Evolutionary conservation across 2,797 vertebrate genomes (phyloP), one percentile per base, ranked within the genome.

Genomic region (Acanthiza pusilla): DNA sequence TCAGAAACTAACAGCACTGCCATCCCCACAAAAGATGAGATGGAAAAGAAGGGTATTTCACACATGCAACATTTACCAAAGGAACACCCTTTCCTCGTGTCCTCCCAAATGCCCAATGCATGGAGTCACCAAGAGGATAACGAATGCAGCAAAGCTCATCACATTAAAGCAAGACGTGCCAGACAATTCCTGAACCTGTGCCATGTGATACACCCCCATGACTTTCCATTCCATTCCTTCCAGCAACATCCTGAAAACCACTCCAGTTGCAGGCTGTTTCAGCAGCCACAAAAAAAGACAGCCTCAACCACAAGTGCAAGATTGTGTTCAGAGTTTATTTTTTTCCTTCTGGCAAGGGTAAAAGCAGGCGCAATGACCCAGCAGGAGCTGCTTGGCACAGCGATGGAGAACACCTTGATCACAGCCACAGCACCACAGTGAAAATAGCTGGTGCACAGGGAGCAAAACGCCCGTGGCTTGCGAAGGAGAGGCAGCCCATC

Each of bases 161-260:
- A 10, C 74, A 91, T 88, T 48, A 81, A 74, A 81, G 75, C 73
- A 86, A 40, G 60, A 72, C 62, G 32, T 43, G 54, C 61, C 78
- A 81, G 70, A 61, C 58, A 53, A 89, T 76, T 72, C 77, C 83
- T 75, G 53, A 94, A 65, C 57, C 50, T 13, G 1, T 54, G 90
- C 65, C 66, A 84, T 29, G n/a, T 8, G 11, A 93, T 61, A 89
- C 42, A 74, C 43, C 54, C 48, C 38, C 78, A 85, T 26, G 45
- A 79, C 51, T 93, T 85, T 96, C 81, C 87, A 55, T 81, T 84
- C 60, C 43, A 29, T 57, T 89, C 91, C 85, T 87, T 79, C 85
- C 79, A 91, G 78, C 72, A 89, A 73, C 61, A 51, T 62, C 53
- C 67, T 27, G 2, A 92, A 87, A 87, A 65, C 21, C 60, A 74